Evolutionary conservation across 2,113 vertebrate genomes (phyloP), one percentile per base, ranked within the genome.

Genomic region (Syngnathoides biaculeatus): DNA sequence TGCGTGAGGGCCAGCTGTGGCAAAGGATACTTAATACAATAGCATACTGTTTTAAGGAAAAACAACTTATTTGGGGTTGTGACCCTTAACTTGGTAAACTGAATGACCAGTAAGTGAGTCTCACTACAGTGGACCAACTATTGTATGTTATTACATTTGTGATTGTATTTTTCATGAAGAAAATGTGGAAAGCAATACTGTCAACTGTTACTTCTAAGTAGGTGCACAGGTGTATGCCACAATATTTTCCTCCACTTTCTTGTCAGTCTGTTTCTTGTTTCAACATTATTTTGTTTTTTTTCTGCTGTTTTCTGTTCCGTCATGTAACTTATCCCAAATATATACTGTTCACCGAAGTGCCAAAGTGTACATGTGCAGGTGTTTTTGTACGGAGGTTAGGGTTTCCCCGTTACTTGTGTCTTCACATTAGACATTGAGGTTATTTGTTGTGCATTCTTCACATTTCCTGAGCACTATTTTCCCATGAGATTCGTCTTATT

Each of bases 391-490:
- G 5, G 17, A 6, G 26, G 2, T 26, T n/a, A n/a, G n/a, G n/a
- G 22, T 10, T 12, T 27, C 3, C 6, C 2, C 19, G 9, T 26
- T 3, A 19, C 17, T 19, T 19, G 30, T 58, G 30, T 39, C 10
- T 40, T 10, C 17, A 26, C 30, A 7, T 14, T 43, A 8, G 5
- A 66, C 39, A 14, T 43, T 40, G 19, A 22, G 15, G 43, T 73
- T 64, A 42, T 71, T 69, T 9, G 0, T 11, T 60, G 13, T 20
- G 14, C 35, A 52, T 59, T 63, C 39, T 59, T 59, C 27, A 55
- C 39, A 65, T 68, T 75, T 79, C 22, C 57, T 71, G 38, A 70
- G 19, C 67, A 57, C 20, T 30, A 9, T 57, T 74, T 65, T 71
- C 61, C 63, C 67, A 53, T 15, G 61, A 74, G 24, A 12, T 60